Percentiles rank a stretch among this genome's conserved stretches.
Evolutionary conservation across 92 coral and sea anemone genomes (phyloP).

Genomic region (Siderastrea siderea): DNA sequence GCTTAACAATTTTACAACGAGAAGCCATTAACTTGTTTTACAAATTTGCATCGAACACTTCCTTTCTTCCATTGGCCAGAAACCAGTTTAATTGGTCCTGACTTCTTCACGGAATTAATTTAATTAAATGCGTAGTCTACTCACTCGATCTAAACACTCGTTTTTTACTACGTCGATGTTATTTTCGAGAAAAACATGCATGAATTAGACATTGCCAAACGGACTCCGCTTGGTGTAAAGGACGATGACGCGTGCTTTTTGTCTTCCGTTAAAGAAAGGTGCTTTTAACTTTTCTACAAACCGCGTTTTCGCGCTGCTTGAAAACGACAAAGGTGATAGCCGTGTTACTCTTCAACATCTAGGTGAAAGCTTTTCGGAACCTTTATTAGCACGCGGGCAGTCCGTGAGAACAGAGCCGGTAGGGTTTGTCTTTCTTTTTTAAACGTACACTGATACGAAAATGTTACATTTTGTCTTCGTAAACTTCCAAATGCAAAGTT

Average conservation of each 20-base stretch:
- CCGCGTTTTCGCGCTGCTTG: slow-evolving; percentile 37
- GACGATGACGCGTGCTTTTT: slow-evolving; percentile 35
- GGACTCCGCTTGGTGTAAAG: not conserved
- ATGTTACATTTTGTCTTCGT: not conserved
- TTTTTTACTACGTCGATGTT: not conserved
- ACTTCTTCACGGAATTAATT: slow-evolving; percentile 25
- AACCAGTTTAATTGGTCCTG: slow-evolving; percentile 10
- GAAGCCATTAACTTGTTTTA: slow-evolving; percentile 23
- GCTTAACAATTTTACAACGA: not conserved
- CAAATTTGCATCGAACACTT: not conserved
- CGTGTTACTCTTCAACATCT: slow-evolving; percentile 28
- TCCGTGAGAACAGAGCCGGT: slow-evolving; percentile 18
- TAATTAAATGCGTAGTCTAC: slow-evolving; percentile 35
- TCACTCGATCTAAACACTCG: slow-evolving; percentile 9
- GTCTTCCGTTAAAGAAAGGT: slow-evolving; percentile 42
- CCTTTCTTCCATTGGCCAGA: slow-evolving; percentile 12
- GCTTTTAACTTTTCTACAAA: slow-evolving; percentile 33
- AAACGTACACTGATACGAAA: not conserved
- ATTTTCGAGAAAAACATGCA: slow-evolving; percentile 38
- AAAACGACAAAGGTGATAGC: slow-evolving; percentile 40
- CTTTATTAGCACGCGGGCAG: slow-evolving; percentile 15
- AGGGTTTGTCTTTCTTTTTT: not conserved
- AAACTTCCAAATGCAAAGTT: not conserved
- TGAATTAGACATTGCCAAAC: slow-evolving; percentile 31
- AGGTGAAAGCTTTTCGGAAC: slow-evolving; percentile 40